Evolutionary conservation across 2,888 invertebrate species (phyloP), one percentile per base, ranked within the genome.

Genomic region (Acleris laterana): DNA sequence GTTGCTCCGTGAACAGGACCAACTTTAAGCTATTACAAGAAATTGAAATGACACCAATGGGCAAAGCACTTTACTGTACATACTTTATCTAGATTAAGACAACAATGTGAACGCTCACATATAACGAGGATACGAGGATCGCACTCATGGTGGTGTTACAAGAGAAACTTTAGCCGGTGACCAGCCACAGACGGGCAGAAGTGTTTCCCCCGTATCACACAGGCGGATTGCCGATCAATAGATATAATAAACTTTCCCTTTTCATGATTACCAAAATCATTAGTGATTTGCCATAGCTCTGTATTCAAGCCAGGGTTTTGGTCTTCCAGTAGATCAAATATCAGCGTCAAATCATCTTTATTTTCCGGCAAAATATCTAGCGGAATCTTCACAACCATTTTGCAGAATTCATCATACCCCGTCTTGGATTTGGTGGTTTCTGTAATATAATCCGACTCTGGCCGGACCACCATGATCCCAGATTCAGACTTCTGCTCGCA

Each of bases 241-340:
- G 82, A 70, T 0, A 90, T 52, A 0, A 77, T 78, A 25, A 90
- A 89, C 61, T 80, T 85, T 0, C 89, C 89, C 46, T 81, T 83
- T 9, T 78, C 80, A 0, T 82, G 83, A n/a, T 85, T 84, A 0
- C 74, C 71, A 0, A 79, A 69, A 3, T 84, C 82, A 0, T 81
- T 78, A 5, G 74, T 78, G 0, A 90, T 73, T 56, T 84, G 79
- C 91, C 91, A 91, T 2, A 88, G 44, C 50, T 90, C 88, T 0
- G 90, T 89, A 53, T 90, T 90, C 6, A 92, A 67, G 0, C 88
- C 90, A 0, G 90, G 89, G 46, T 91, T 92, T 53, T 88, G 88
- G 53, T 91, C 88, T 75, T 90, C 88, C 0, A 92, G 71, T 1
- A 91, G 66, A 70, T 90, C 88, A 19, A 92, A 85, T 1, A 92